These are phyloP conservation scores for Leucozona laternaria DNA, from an alignment of 2,888 invertebrate species.

Conservation along the genomic window DNA sequence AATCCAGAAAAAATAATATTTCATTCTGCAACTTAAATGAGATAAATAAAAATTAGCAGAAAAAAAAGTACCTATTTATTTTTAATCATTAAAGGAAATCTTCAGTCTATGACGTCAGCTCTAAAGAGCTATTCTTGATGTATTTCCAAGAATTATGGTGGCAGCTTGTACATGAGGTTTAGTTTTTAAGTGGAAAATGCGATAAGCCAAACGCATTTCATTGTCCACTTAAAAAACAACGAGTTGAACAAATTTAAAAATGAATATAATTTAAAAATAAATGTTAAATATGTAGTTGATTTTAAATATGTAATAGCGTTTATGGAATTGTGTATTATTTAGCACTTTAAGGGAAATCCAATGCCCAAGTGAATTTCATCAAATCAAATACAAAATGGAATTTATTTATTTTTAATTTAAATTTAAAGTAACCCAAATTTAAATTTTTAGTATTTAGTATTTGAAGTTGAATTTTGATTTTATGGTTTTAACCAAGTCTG, in stretches of 20 bases:
- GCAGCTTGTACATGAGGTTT: constrained; percentile 9
- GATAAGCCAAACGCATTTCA: constrained; percentile 54
- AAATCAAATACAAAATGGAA: too few relatives aligned
- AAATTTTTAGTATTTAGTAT: too few relatives aligned
- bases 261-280: background rate
- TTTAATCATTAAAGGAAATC: constrained; percentile 47
- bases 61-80: constrained; percentile 23
- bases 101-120: constrained; percentile 59
- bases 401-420: too few relatives aligned
- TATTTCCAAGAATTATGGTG: background rate
- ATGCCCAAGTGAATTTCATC: too few relatives aligned
- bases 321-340: background rate
- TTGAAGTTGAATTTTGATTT: too few relatives aligned
- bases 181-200: constrained; percentile 51
- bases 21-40: background rate
- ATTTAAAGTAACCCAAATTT: too few relatives aligned
- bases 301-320: too few relatives aligned
- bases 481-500: too few relatives aligned
- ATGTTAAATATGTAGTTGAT: too few relatives aligned
- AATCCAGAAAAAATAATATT: constrained; percentile 6
- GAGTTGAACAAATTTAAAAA: too few relatives aligned
- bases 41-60: background rate
- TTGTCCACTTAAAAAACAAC: background rate
- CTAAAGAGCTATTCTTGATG: background rate
- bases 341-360: background rate